phyloP scores from a whole-genome alignment of 64 coral and sea anemone species.

The Montipora foliosa region DNA sequence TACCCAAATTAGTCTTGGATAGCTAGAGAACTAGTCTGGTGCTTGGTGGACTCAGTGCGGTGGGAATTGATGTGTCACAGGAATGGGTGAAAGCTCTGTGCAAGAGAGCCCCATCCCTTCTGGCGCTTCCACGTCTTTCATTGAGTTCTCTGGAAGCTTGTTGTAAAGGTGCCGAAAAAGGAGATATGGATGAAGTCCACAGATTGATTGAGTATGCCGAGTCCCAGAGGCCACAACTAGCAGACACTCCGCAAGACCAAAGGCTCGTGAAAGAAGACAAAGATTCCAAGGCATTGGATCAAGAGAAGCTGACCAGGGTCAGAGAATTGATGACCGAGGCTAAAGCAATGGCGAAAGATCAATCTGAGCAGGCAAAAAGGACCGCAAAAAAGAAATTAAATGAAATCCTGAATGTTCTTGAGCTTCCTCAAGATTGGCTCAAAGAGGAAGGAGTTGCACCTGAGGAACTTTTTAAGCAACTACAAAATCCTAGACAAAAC shows the following conservation, averaged over 20 bases:
- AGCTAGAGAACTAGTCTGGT: no score
- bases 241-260: background rate
- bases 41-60: background rate
- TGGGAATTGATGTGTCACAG: background rate
- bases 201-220: background rate
- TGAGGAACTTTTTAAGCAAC: conserved; percentile 1
- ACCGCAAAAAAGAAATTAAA: conserved; percentile 22
- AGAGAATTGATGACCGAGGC: conserved; percentile 60
- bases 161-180: conserved; percentile 18
- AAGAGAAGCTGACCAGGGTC: conserved; percentile 60
- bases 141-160: background rate
- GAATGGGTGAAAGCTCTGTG: background rate
- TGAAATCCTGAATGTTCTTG: conserved; percentile 22
- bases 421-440: conserved; percentile 66
- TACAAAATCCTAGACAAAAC: no score
- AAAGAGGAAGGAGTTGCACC: background rate
- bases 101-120: conserved; percentile 13
- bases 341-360: conserved; percentile 25
- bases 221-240: background rate
- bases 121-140: background rate
- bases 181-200: conserved; percentile 33
- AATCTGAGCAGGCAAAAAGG: conserved; percentile 17
- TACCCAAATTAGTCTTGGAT: no score
- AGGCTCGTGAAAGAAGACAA: background rate
- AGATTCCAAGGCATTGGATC: conserved; percentile 26